Conservation (phyloP, 2,888 invertebrate genomes). For the Patella pellucida region DNA sequence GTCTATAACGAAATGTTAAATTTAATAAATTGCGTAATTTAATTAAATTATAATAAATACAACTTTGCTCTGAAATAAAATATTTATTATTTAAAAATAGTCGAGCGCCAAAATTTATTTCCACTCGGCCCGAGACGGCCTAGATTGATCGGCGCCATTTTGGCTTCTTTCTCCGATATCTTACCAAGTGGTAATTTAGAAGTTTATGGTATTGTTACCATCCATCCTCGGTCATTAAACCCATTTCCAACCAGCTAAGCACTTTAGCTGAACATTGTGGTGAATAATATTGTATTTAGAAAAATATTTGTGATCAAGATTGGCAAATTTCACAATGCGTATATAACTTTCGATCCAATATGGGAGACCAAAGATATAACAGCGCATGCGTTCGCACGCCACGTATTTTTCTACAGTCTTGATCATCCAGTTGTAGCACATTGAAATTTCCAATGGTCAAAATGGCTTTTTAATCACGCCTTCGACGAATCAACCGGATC, state of each 20-base stretch:
- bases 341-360: constrained; percentile 22
- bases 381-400: constrained; percentile 25
- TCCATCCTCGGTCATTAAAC: constrained; percentile 59
- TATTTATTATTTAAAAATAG: too few relatives aligned
- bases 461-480: too few relatives aligned
- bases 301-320: constrained; percentile 22
- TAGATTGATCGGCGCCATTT: constrained; percentile 39
- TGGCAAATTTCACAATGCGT: constrained; percentile 20
- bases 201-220: constrained; percentile 35
- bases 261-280: constrained; percentile 53
- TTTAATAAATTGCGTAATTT: too few relatives aligned
- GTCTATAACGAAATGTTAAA: too few relatives aligned
- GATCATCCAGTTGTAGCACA: not conserved
- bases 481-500: not conserved
- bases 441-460: too few relatives aligned
- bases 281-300: constrained; percentile 29
- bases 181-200: constrained; percentile 42
- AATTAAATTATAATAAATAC: too few relatives aligned
- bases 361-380: constrained; percentile 16
- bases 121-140: not conserved
- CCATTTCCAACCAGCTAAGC: constrained; percentile 50
- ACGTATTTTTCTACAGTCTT: constrained; percentile 3
- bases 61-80: too few relatives aligned
- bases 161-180: constrained; percentile 25
- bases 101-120: too few relatives aligned